A percentile compares a stretch with the other conserved stretches of the same genome.
These are phyloP conservation scores for Raphicerus campestris DNA, from an alignment of 2,113 vertebrate genomes.

Conservation along the genomic window DNA sequence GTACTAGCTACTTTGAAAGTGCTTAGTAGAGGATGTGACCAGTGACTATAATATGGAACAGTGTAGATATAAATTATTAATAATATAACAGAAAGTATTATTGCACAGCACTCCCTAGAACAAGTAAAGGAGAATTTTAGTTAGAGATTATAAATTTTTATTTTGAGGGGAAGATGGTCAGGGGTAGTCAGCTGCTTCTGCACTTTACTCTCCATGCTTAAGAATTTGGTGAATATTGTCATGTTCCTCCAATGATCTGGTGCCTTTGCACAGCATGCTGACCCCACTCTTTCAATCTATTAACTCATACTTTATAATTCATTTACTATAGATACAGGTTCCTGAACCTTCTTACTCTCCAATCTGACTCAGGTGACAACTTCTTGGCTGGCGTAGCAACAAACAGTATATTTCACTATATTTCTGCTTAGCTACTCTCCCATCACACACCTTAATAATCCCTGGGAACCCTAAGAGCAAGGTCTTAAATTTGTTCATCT, in stretches of 20 bases:
- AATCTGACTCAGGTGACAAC: neutral
- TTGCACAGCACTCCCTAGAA: neutral
- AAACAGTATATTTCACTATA: neutral
- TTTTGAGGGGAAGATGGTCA: neutral
- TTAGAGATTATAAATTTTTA: neutral
- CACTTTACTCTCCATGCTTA: neutral
- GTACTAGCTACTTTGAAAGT: neutral
- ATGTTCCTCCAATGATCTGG: neutral
- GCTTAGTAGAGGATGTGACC: neutral
- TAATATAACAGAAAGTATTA: neutral
- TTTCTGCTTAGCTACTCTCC: neutral
- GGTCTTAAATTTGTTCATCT: neutral
- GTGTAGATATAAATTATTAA: neutral
- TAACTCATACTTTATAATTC: neutral
- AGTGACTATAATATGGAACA: neutral
- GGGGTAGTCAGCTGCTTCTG: neutral
- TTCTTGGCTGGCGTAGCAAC: neutral
- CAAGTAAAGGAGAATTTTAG: neutral
- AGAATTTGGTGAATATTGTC: neutral
- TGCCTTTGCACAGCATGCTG: neutral
- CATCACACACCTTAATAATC: neutral
- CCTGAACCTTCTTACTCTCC: neutral
- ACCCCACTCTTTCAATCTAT: neutral
- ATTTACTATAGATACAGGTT: neutral
- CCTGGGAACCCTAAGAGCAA: neutral